phyloP scores from a whole-genome alignment of 1,140 invertebrate genomes.

The Globodera ellingtonae region DNA sequence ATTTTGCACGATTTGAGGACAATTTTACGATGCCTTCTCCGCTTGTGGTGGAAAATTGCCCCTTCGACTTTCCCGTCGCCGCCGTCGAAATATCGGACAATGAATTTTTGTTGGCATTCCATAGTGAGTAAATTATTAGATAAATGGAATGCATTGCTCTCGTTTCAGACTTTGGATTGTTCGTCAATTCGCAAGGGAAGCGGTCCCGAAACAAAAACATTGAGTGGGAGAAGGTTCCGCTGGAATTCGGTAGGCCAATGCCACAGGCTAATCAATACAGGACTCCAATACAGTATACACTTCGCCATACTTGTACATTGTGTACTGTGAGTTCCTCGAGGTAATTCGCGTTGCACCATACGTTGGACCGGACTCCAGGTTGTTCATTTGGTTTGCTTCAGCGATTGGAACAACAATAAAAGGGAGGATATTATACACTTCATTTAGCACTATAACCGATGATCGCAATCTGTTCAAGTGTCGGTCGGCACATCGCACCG shows the following conservation, averaged over 20 bases:
- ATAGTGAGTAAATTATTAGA: constrained; percentile 16
- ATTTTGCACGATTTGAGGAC: constrained; percentile 29
- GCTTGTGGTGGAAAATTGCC: constrained; percentile 38
- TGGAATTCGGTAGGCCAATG: constrained; percentile 37
- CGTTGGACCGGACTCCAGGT: constrained; percentile 35
- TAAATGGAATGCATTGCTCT: no score
- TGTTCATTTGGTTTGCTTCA: constrained; percentile 4
- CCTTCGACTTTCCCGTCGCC: constrained; percentile 41
- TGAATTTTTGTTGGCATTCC: constrained; percentile 41
- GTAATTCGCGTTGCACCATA: constrained; percentile 35
- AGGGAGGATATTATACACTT: neutral
- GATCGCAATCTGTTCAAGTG: constrained; percentile 41
- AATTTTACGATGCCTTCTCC: constrained; percentile 12
- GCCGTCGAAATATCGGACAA: constrained; percentile 38
- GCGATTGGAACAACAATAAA: no score
- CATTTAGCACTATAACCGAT: constrained; percentile 35
- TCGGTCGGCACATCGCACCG: constrained; percentile 41
- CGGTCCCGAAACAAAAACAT: constrained; percentile 34
- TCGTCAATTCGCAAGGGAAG: constrained; percentile 33
- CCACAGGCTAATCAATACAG: neutral
- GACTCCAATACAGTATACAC: constrained; percentile 33
- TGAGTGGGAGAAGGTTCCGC: constrained; percentile 38
- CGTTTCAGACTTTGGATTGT: constrained; percentile 41
- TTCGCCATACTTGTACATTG: constrained; percentile 36
- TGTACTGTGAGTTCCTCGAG: constrained; percentile 44